These are phyloP conservation scores for Elymnias hypermnestra DNA, from an alignment of 1,140 invertebrate species.

Conservation along the genomic window DNA sequence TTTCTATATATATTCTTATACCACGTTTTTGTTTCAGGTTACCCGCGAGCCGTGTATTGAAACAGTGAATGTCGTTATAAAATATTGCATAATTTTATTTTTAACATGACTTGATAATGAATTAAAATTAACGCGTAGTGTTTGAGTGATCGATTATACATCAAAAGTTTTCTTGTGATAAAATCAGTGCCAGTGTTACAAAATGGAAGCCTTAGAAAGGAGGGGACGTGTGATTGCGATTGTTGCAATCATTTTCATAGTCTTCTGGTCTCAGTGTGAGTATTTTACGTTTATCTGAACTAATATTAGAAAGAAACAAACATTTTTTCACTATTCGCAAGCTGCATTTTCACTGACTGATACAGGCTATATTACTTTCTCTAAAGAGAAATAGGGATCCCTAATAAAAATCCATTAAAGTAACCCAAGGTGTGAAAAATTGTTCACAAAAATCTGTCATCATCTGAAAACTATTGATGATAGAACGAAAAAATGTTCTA, in stretches of 20 bases:
- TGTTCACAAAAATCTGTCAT: no score
- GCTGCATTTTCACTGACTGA: no score
- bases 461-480: no score
- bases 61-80: slow-evolving; percentile 7
- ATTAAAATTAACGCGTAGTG: slow-evolving; percentile 22
- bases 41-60: not conserved
- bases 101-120: slow-evolving; percentile 25
- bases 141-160: slow-evolving; percentile 22
- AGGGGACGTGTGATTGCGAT: slow-evolving; percentile 40
- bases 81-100: not conserved
- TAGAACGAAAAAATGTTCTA: no score
- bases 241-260: slow-evolving; percentile 39
- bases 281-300: no score
- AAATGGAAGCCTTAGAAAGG: slow-evolving; percentile 64
- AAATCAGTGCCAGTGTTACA: slow-evolving; percentile 29
- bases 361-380: no score
- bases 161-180: slow-evolving; percentile 24
- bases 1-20: no score
- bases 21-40: slow-evolving; percentile 29
- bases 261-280: slow-evolving; percentile 57
- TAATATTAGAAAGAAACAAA: no score
- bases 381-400: no score
- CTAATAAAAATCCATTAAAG: no score
- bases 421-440: no score
- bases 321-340: no score